Evolutionary conservation across 2,888 invertebrate species (phyloP).

Genomic region (Lasioglossum malachurum): DNA sequence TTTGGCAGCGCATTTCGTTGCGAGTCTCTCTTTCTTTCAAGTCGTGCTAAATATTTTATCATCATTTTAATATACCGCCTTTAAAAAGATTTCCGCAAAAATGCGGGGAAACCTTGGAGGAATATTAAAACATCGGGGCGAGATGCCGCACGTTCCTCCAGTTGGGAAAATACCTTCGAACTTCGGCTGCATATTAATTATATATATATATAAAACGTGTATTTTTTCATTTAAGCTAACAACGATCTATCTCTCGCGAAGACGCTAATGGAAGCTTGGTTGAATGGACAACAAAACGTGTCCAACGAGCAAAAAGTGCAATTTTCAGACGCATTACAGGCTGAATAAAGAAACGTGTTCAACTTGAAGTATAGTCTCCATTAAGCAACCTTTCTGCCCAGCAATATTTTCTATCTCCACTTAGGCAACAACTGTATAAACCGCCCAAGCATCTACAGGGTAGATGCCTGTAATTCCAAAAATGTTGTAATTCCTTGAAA

Average conservation of each 20-base stretch:
- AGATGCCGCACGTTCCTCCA: background rate
- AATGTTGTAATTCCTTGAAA: too few species aligned
- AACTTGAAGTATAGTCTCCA: background rate
- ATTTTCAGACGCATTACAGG: slow-evolving; percentile 1
- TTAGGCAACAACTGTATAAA: background rate
- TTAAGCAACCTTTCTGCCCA: background rate
- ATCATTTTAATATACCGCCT: background rate
- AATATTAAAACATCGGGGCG: background rate
- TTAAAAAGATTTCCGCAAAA: background rate
- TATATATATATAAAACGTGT: background rate
- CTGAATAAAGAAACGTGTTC: background rate
- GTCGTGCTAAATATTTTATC: background rate
- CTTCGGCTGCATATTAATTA: background rate
- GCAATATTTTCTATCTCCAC: background rate
- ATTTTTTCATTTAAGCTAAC: background rate
- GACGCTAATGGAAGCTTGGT: background rate
- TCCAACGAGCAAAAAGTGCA: background rate
- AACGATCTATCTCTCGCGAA: background rate
- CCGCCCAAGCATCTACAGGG: background rate
- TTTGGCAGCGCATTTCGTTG: background rate
- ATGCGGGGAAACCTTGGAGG: background rate
- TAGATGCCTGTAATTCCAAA: too few species aligned
- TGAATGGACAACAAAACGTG: background rate
- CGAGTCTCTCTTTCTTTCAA: background rate
- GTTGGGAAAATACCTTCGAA: background rate